Evolutionary conservation across 2,113 vertebrate genomes (phyloP), one percentile per base, ranked within the genome.

Genomic region (Eupsittula cactorum): DNA sequence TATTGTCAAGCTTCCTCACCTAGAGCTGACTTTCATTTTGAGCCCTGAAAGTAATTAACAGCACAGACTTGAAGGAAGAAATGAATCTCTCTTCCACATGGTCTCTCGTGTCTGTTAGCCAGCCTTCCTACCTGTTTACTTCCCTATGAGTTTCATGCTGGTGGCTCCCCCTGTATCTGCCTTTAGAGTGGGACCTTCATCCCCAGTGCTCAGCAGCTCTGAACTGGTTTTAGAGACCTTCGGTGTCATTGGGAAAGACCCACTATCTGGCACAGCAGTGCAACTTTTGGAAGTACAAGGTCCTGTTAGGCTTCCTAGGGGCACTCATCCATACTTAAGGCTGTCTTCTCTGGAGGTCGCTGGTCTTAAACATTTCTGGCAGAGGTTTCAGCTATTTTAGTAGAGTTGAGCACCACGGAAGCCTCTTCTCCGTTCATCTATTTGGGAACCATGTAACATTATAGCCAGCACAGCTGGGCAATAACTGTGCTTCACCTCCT

Each of bases 1-100:
- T 84, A 85, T 89, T 87, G 93, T 87, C 96, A 91, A 55, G 91
- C 82, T 94, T 94, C 93, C 88, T 95, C 70, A 59, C 10, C 25
- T 95, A 86, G 52, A 96, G 75, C 88, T 88, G 69, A 53, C 79
- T 96, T 97, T 91, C 95, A 88, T 96, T 97, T 96, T 80, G 95
- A 97, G 95, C 86, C 78, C 47, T 81, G 82, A 42, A 91, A 97
- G 80, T 96, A 97, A 98, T 97, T 98, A 97, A 97, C 94, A 82
- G 75, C 82, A 31, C 12, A 21, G 82, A 86, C 90, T 78, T 76
- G 77, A 31, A 63, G 83, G 65, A 87, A 86, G n/a, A 14, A 60
- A 94, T 14, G 42, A 92, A 77, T 62, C 79, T 79, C 13, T 82
- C 44, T 82, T 73, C 89, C 28, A 23, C 3, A 1, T 10, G 4